Evolutionary conservation across 2,113 vertebrate genomes (phyloP), one percentile per base, ranked within the genome.

Genomic region (Mohoua ochrocephala): DNA sequence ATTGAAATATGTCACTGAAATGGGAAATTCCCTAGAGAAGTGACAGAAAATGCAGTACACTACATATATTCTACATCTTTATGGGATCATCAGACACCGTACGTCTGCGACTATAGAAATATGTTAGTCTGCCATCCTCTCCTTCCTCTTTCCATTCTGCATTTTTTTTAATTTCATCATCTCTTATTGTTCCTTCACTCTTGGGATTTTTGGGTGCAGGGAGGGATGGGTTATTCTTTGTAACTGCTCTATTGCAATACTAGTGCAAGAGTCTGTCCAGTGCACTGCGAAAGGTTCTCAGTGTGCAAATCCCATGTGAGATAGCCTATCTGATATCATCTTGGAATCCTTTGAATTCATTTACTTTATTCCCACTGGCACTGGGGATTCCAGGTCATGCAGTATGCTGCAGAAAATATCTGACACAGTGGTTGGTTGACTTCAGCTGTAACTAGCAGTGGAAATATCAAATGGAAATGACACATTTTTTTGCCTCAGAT

Each of bases 81-180:
- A 53, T 30, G 41, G 26, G 9, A 39, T 81, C 60, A 69, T 23
- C 56, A 78, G 31, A 45, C 23, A 24, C 5, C 31, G 6, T 13
- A 35, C 7, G 16, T 63, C 33, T 61, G 8, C 87, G 21, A 20
- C 18, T 52, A 10, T 4, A 33, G 69, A 49, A 67, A 65, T 1
- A 3, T 17, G 13, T 4, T 1, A 0, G 21, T 52, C 39, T 77
- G 68, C 8, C 5, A 13, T 16, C n/a, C 7, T 67, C 5, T 76
- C 20, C 35, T 80, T 86, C 41, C 10, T 83, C 33, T 84, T 61
- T 74, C 20, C 4, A 0, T 17, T 63, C 19, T 59, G 20, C 5
- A 0, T 90, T 77, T 68, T 74, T 64, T 44, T 26, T 0, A 15
- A 65, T 90, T 94, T 45, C 23, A 8, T 30, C 1, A 7, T 63